A percentile compares a stretch with the other conserved stretches of the same genome.
Conservation (phyloP, 2,797 vertebrate genomes). For the Gephyroberyx darwinii region DNA sequence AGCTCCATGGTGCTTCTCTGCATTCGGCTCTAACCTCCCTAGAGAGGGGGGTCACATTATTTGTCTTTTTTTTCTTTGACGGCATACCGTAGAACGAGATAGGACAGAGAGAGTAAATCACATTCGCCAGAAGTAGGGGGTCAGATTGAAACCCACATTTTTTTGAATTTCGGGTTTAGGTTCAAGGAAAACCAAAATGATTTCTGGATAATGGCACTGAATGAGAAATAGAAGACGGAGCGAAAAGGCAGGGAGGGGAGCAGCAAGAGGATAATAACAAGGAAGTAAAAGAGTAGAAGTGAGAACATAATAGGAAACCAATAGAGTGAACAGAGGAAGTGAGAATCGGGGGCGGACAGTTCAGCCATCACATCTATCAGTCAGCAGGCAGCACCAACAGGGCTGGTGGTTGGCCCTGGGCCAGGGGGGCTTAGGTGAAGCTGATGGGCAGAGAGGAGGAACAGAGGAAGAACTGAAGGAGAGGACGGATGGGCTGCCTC, state of each 20-base stretch:
- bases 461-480: slow-evolving; percentile 46
- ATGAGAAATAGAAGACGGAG: not conserved
- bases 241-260: not conserved
- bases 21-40: too few relatives aligned
- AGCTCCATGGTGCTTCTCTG: too few relatives aligned
- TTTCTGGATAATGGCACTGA: not conserved
- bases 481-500: slow-evolving; percentile 60
- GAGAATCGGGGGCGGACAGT: not conserved
- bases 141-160: not conserved
- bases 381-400: slow-evolving; percentile 26
- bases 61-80: too few relatives aligned
- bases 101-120: not conserved
- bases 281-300: slow-evolving; percentile 32
- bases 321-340: slow-evolving; percentile 46
- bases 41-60: too few relatives aligned
- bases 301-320: slow-evolving; percentile 32
- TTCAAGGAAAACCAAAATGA: not conserved
- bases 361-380: slow-evolving; percentile 4
- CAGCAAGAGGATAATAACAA: not conserved
- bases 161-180: too few relatives aligned
- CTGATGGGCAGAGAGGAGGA: slow-evolving; percentile 47
- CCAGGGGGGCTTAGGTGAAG: slow-evolving; percentile 50
- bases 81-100: not conserved
- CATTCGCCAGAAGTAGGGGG: too few relatives aligned
- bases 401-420: slow-evolving; percentile 34